Evolutionary conservation across 35 echinoderm and acorn worm species (phyloP).

Genomic region (Acanthaster planci): DNA sequence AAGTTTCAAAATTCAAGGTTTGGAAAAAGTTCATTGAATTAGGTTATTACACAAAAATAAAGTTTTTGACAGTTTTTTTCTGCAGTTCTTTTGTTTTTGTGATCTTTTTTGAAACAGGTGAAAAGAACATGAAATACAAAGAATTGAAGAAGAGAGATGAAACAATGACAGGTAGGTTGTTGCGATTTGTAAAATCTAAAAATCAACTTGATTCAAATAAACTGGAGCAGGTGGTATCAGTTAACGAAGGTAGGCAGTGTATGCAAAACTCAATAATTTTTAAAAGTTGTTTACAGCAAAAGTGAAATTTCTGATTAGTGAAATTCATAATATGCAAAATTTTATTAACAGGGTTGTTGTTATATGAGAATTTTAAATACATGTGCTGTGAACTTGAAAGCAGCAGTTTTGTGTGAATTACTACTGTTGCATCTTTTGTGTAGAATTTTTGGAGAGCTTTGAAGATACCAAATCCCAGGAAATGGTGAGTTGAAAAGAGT

Average conservation of each 20-base stretch:
- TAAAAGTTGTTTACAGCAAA: too few relatives aligned
- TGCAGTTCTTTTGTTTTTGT: neutral
- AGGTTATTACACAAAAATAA: too few relatives aligned
- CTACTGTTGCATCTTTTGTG: slow-evolving; percentile 28
- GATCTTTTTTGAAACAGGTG: slow-evolving; percentile 56
- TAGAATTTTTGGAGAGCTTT: slow-evolving; percentile 94
- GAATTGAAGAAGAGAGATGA: slow-evolving; percentile 96
- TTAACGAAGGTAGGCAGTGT: too few relatives aligned
- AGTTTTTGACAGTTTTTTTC: neutral
- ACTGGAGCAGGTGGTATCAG: too few relatives aligned
- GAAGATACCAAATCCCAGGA: slow-evolving; percentile 84
- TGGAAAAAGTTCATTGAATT: too few relatives aligned
- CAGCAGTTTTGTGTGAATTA: neutral
- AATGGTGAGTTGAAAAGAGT: slow-evolving; percentile 43
- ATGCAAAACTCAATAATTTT: too few relatives aligned
- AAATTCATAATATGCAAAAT: too few relatives aligned
- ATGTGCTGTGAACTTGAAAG: neutral
- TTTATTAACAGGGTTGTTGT: too few relatives aligned
- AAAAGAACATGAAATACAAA: slow-evolving; percentile 97
- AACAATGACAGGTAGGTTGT: slow-evolving; percentile 87
- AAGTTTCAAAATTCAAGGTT: too few relatives aligned
- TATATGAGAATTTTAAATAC: neutral
- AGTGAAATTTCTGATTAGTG: too few relatives aligned
- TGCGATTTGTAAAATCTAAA: too few relatives aligned
- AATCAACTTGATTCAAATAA: too few relatives aligned